Evolutionary conservation across 1,140 invertebrate species (phyloP), one percentile per base, ranked within the genome.

Genomic region (Macrobrachium nipponense): DNA sequence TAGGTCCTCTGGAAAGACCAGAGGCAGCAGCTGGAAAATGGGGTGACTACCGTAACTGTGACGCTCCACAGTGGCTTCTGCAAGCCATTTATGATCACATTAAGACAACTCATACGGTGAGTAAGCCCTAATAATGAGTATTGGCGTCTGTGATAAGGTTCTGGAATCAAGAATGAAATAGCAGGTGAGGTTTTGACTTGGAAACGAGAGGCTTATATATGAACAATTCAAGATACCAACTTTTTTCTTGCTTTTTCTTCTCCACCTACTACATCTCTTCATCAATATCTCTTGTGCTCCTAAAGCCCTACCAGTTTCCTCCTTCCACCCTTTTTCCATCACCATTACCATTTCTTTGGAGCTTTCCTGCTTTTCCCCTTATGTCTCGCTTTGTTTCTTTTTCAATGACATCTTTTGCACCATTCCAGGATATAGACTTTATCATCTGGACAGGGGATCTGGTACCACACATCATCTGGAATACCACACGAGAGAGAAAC

Each of bases 11-110:
- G n/a, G 58, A 72, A 6, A 14, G 88, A 86, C 43, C 87, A 23
- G 61, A 89, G 80, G 88, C 92, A 23, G 91, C 92, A 0, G 96
- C 96, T 43, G 95, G 95, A 1, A 94, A 92, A 89, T 97, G 95
- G 95, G 95, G 96, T 18, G 95, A 96, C 90, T 95, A 95, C 89
- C 78, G 88, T 14, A 92, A 94, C 78, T 97, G 96, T 89, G 96
- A 97, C 90, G 92, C 93, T 4, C 95, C 96, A 0, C 92, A 93
- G 91, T 93, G 94, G 90, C 91, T 94, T 0, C 92, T 95, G 44
- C 92, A 94, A 51, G 93, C 95, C 18, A 87, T 91, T 0, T 88
- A 92, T 64, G 84, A 90, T 44, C 90, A 92, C 51, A 92, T 92
- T 77, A 77, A 89, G 36, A 80, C 89, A 44, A 87, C 64, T n/a